Conservation (phyloP, 2,888 invertebrate species). For the Tanypteryx hageni region DNA sequence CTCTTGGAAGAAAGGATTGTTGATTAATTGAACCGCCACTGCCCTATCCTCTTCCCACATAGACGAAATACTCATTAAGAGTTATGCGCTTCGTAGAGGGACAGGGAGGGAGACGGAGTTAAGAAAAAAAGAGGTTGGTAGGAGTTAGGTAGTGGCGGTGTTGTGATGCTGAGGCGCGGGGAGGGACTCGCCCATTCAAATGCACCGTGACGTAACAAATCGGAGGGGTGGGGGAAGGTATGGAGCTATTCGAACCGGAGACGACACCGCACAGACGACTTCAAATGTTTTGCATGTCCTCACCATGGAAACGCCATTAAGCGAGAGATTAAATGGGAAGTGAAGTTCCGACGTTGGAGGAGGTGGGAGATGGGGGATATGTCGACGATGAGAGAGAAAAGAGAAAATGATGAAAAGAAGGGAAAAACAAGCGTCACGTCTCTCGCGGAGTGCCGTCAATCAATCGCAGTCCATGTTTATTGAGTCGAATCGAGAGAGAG, state of each 20-base stretch:
- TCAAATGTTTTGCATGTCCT: constrained; percentile 32
- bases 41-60: background rate
- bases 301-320: constrained; percentile 35
- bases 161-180: background rate
- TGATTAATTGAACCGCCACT: background rate
- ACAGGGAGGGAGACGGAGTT: background rate
- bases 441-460: background rate
- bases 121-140: background rate
- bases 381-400: background rate
- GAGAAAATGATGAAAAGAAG: background rate
- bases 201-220: constrained; percentile 28
- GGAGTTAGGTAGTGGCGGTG: background rate
- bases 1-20: background rate
- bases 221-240: background rate
- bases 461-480: constrained; percentile 5
- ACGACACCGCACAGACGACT: background rate
- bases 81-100: background rate
- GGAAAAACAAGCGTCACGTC: background rate
- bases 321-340: constrained; percentile 25
- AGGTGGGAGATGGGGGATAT: background rate
- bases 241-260: background rate
- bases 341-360: background rate
- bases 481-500: background rate
- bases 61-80: background rate
- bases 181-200: background rate